Base-by-base conservation (phyloP, 2,113 vertebrate species). In the Malurus alboscapulatus region DNA sequence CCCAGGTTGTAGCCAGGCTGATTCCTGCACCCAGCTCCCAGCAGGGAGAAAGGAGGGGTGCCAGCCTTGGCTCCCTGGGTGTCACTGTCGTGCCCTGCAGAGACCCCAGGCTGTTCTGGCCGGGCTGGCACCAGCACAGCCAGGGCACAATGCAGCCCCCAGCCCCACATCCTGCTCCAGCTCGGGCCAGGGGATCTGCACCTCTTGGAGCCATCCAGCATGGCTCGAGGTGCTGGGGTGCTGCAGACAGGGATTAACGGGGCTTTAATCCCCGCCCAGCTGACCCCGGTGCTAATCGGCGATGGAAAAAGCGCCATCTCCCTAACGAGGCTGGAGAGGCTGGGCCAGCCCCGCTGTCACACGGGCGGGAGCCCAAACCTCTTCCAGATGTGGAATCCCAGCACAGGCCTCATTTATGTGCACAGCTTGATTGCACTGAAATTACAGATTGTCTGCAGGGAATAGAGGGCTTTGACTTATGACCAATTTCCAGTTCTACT, bases 341-440 rank as follows among this genome's bases (percentile, higher is more conserved):
- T 3, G 6, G 59, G 92, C 90, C 91, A 72, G 92, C 82, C 93
- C 78, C 5, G 55, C 95, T 97, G 96, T 93, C 93, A 88, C 95
- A 95, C 91, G 84, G 91, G 92, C 91, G 67, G 93, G 93, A 95
- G 92, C 84, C 91, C 94, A 96, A 96, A 97, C 92, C 93, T 96
- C 94, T 97, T 97, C 96, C 97, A 97, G 96, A 97, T 97, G 97
- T 97, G 96, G 95, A 96, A 95, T 95, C 95, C 90, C 84, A 73
- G 91, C 92, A 9, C 91, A 80, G 96, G 96, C 97, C 96, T 95
- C 93, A 87, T 96, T 95, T 92, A 55, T 97, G 95, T 47, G 90
- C 96, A 77, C 95, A 97, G 96, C 96, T 88, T 94, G 94, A 97
- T 97, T 92, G 96, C 91, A 69, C 93, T 36, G 85, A 96, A 97